Evolutionary conservation across 2,888 invertebrate species (phyloP), one percentile per base, ranked within the genome.

Genomic region (Charanyca ferruginea): DNA sequence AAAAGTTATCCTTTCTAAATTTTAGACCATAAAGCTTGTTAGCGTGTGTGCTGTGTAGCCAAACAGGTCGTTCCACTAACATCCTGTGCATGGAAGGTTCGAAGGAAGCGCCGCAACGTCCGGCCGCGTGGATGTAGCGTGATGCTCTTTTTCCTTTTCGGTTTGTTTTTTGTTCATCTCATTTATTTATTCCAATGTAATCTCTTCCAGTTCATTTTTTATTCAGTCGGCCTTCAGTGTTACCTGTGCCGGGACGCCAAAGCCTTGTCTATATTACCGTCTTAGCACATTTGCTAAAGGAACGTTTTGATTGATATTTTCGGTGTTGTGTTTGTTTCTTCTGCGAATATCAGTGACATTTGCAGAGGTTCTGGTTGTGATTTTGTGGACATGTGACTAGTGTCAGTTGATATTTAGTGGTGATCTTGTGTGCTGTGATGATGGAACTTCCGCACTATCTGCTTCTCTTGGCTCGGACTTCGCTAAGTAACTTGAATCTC

Each of bases 141-240:
- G 93, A 91, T 94, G 92, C 90, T 87, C 92, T 93, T 95, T 94
- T 95, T 94, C 89, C 90, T 92, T 94, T 93, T 93, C 83, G 93
- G 90, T 91, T 90, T 93, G 90, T 92, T 94, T 95, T 95, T 95
- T 94, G 95, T 96, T 95, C 94, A 94, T 95, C 95, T 95, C 95
- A 95, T 96, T 95, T 95, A 95, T 95, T 95, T 95, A 95, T 95
- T 95, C 95, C 95, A 94, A 95, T 95, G 95, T 96, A 95, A 96
- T 95, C 94, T 95, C 94, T 93, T 94, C 94, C 94, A 94, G 93
- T 91, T 94, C 91, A 91, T 94, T 95, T 95, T 95, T 95, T 95
- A 94, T 95, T 94, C 95, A 95, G 94, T 95, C 94, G 93, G 93
- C 94, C 94, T 95, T 95, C 93, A 94, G 94, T 93, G 89, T 93